Conservation (phyloP, 2,888 invertebrate species). For the Drosophila eohydei region DNA sequence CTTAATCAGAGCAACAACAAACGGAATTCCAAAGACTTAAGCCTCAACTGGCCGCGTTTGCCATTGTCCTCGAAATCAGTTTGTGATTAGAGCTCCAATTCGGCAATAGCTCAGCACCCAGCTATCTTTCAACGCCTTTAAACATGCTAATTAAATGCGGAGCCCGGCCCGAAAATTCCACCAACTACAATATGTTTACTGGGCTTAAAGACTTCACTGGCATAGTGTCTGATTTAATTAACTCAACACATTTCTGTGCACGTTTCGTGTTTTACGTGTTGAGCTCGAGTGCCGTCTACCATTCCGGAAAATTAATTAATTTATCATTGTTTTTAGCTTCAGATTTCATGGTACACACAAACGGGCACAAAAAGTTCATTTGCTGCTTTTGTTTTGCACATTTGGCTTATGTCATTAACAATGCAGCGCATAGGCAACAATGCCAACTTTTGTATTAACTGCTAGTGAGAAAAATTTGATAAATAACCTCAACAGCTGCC, state of each 20-base stretch:
- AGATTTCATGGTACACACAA: slow-evolving; percentile 51
- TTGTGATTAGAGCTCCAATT: slow-evolving; percentile 37
- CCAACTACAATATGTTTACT: slow-evolving; percentile 19
- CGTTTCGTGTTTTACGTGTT: slow-evolving; percentile 57
- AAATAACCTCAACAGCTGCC: slow-evolving; percentile 62
- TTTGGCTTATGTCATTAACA: slow-evolving; percentile 53
- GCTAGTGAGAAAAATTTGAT: slow-evolving; percentile 61
- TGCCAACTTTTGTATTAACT: slow-evolving; percentile 44
- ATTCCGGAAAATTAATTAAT: slow-evolving; percentile 63
- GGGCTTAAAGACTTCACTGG: slow-evolving; percentile 21
- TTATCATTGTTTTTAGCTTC: slow-evolving; percentile 70
- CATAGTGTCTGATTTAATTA: slow-evolving; percentile 50
- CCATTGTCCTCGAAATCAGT: slow-evolving; percentile 52
- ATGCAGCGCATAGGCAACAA: slow-evolving; percentile 45
- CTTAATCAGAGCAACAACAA: not conserved
- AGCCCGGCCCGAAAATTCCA: not conserved
- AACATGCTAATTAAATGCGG: slow-evolving; percentile 46
- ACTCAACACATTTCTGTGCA: slow-evolving; percentile 54
- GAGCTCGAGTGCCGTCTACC: slow-evolving; percentile 25
- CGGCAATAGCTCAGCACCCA: not conserved
- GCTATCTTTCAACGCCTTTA: slow-evolving; percentile 12
- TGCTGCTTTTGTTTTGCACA: slow-evolving; percentile 19
- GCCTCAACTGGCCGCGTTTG: not conserved
- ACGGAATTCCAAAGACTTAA: not conserved
- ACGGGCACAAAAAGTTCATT: slow-evolving; percentile 50